Conservation (phyloP, 1,140 invertebrate genomes). For the Chelonus insularis region DNA sequence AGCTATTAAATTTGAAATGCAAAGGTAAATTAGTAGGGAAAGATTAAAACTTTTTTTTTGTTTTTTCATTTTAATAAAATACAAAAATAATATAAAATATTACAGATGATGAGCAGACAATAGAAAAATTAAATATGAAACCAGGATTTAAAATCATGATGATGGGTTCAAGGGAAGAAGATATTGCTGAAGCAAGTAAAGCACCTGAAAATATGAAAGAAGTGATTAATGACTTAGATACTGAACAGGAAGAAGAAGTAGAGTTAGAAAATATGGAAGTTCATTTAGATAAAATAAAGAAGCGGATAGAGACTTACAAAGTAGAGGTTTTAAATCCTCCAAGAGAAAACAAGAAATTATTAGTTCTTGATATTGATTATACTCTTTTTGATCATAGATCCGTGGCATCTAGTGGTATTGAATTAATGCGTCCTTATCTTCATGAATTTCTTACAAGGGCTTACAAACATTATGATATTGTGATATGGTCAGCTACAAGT, state of each 20-base stretch:
- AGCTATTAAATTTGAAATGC: slow-evolving; percentile 87
- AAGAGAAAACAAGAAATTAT: slow-evolving; percentile 81
- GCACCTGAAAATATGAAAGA: slow-evolving; percentile 80
- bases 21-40: slow-evolving; percentile 71
- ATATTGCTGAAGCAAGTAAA: slow-evolving; percentile 79
- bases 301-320: slow-evolving; percentile 83
- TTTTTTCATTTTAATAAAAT: too few relatives aligned
- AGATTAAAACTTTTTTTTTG: neutral
- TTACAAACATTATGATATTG: slow-evolving; percentile 87
- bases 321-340: slow-evolving; percentile 82
- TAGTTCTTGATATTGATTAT: slow-evolving; percentile 97
- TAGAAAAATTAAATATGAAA: slow-evolving; percentile 76
- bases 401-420: slow-evolving; percentile 81
- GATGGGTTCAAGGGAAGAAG: slow-evolving; percentile 93
- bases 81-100: neutral
- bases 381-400: slow-evolving; percentile 95
- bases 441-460: slow-evolving; percentile 94
- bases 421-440: slow-evolving; percentile 93
- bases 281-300: slow-evolving; percentile 79
- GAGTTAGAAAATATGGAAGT: slow-evolving; percentile 81
- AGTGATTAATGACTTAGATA: slow-evolving; percentile 85
- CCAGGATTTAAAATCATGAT: slow-evolving; percentile 94
- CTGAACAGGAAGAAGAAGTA: slow-evolving; percentile 83
- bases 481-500: slow-evolving; percentile 93
- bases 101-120: slow-evolving; percentile 71